phyloP scores from a whole-genome alignment of 2,797 vertebrate species.

The Eulemur albifrons region DNA sequence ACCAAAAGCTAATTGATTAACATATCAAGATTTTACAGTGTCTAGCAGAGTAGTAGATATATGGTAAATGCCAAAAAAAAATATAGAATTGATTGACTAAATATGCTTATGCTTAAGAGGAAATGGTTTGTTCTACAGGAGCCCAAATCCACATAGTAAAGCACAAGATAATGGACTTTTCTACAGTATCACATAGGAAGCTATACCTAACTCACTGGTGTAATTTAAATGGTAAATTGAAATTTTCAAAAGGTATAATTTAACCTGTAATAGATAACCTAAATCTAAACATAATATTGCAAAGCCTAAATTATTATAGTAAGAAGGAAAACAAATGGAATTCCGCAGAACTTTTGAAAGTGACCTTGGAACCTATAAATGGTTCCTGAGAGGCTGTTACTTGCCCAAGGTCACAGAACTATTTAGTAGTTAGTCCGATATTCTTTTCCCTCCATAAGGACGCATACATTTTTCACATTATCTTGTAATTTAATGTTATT shows the following conservation, averaged over 20 bases:
- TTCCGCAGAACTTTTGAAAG: neutral
- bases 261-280: neutral
- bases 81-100: neutral
- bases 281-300: neutral
- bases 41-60: neutral
- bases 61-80: neutral
- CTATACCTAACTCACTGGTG: neutral
- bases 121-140: neutral
- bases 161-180: neutral
- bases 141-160: neutral
- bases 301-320: neutral
- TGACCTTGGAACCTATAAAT: neutral
- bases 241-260: neutral
- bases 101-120: neutral
- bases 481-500: neutral
- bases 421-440: neutral
- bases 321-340: neutral
- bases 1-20: neutral
- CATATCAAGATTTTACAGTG: neutral
- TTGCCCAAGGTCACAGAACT: neutral
- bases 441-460: neutral
- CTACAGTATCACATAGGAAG: neutral
- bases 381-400: neutral
- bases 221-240: neutral
- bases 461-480: neutral